phyloP scores from a whole-genome alignment of 2,113 vertebrate genomes.

The Suncus etruscus region DNA sequence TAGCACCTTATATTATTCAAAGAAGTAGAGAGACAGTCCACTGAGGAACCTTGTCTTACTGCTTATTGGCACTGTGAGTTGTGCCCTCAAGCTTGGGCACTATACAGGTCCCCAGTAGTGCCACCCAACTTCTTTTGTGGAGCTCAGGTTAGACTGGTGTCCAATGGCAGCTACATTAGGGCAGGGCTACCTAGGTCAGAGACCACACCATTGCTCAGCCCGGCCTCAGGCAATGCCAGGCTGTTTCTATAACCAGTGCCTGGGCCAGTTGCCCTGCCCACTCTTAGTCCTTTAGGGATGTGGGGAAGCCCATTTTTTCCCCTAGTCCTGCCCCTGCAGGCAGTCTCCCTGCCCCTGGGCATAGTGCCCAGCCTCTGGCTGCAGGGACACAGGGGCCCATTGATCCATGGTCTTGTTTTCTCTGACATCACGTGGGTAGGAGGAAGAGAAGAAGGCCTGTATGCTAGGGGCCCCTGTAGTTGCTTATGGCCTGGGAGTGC shows the following conservation, averaged over 20 bases:
- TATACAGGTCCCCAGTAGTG: neutral
- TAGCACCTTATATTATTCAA: neutral
- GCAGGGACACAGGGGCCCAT: conserved; percentile 48
- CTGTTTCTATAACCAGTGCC: conserved; percentile 39
- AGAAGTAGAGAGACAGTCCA: neutral
- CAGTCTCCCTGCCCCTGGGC: conserved; percentile 66
- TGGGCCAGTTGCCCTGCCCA: conserved; percentile 72
- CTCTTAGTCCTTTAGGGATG: conserved; percentile 18
- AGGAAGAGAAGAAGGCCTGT: neutral
- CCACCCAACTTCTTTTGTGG: conserved; percentile 13
- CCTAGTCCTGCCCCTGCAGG: conserved; percentile 26
- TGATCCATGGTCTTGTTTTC: conserved; percentile 73
- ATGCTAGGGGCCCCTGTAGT: conserved; percentile 5
- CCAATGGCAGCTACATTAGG: neutral
- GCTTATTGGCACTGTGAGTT: neutral
- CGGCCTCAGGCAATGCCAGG: neutral
- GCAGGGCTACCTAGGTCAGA: neutral
- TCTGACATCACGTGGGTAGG: conserved; percentile 69
- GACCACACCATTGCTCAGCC: neutral
- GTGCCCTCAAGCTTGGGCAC: neutral
- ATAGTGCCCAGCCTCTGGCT: conserved; percentile 62
- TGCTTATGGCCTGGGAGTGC: conserved; percentile 24
- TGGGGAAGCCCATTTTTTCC: conserved; percentile 35
- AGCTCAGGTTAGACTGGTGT: neutral
- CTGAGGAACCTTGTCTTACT: neutral